These are phyloP conservation scores for Holacanthus passer DNA, from an alignment of 2,113 vertebrate genomes.

Conservation along the genomic window DNA sequence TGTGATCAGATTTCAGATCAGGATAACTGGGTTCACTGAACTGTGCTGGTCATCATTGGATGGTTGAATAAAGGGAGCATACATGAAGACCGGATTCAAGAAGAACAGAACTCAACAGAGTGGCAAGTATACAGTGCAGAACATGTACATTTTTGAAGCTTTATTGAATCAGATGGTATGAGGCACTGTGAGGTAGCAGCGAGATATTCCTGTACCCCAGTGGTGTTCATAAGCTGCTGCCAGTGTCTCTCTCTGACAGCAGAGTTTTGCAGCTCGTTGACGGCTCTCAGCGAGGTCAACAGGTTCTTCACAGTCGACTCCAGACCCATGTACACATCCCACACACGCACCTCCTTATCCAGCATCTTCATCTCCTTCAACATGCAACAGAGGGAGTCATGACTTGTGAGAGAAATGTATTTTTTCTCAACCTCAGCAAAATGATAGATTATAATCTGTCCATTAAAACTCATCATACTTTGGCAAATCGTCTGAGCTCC, in stretches of 20 bases:
- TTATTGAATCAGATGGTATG: constrained; percentile 1
- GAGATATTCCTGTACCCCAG: constrained; percentile 69
- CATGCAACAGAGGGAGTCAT: neutral
- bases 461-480: constrained; percentile 66
- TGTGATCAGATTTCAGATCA: constrained; percentile 48
- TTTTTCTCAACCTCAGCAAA: neutral
- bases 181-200: constrained; percentile 9
- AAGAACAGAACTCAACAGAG: constrained; percentile 4
- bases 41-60: constrained; percentile 30
- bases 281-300: constrained; percentile 84
- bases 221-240: constrained; percentile 85
- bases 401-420: neutral
- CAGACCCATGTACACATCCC: constrained; percentile 80
- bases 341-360: constrained; percentile 84
- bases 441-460: neutral
- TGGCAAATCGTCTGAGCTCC: constrained; percentile 88
- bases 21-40: constrained; percentile 51
- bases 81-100: constrained; percentile 1
- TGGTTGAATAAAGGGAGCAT: neutral
- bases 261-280: constrained; percentile 84
- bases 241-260: constrained; percentile 81
- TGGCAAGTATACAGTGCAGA: neutral
- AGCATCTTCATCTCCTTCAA: constrained; percentile 84
- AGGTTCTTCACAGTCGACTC: constrained; percentile 81
- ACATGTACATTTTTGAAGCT: neutral